These are phyloP conservation scores for Ranitomeya imitator DNA, from an alignment of 2,113 vertebrate genomes.

Conservation along the genomic window DNA sequence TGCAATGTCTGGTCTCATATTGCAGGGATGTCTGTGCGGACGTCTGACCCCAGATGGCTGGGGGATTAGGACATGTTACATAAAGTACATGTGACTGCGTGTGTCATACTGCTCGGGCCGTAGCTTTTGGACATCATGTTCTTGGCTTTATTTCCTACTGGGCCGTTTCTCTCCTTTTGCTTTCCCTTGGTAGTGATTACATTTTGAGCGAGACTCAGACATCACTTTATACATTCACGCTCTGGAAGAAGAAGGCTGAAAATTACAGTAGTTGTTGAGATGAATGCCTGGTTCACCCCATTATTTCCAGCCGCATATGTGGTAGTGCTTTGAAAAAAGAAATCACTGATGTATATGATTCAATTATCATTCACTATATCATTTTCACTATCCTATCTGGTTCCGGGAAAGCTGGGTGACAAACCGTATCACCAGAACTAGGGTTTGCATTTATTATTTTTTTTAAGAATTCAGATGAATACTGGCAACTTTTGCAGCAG, in stretches of 20 bases:
- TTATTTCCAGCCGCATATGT: not conserved
- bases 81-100: conserved; percentile 1
- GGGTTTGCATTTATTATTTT: too few relatives aligned
- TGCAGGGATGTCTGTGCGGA: not conserved
- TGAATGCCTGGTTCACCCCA: not conserved
- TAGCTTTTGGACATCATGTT: not conserved
- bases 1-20: not conserved
- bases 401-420: too few relatives aligned
- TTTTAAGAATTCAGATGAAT: too few relatives aligned
- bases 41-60: not conserved
- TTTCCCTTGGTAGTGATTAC: not conserved
- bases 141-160: not conserved
- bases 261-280: not conserved
- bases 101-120: not conserved
- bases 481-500: too few relatives aligned
- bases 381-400: too few relatives aligned
- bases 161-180: not conserved
- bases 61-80: not conserved
- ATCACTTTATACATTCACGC: not conserved
- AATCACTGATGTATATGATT: too few relatives aligned
- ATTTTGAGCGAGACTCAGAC: not conserved
- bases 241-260: not conserved
- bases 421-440: too few relatives aligned
- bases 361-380: too few relatives aligned
- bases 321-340: not conserved